Evolutionary conservation across 2,797 vertebrate genomes (phyloP), one percentile per base, ranked within the genome.

Genomic region (Urocyon cinereoargenteus): DNA sequence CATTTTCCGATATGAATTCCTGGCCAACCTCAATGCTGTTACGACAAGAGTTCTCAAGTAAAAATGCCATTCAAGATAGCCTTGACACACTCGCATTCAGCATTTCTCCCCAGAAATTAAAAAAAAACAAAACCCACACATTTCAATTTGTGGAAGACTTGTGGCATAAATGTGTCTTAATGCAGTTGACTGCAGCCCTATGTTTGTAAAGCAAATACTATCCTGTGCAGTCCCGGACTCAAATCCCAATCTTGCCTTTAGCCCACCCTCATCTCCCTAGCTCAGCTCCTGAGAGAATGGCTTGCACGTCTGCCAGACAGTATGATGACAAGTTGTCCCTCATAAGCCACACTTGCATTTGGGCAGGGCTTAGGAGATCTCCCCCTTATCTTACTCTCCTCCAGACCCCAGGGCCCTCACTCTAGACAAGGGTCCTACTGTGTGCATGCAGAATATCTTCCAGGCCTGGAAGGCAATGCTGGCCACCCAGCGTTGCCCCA

Each of bases 151-250:
- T 96, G 18, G 36, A 66, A 68, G 59, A 51, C 57, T 81, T 31
- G 14, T 72, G 85, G 45, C 62, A 53, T 49, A 66, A 45, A 62
- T 11, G 13, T 18, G 16, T 31, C 87, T 86, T 22, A 12, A 5
- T 0, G 1, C 6, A 9, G 31, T 53, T 73, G 61, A 28, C 0
- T 2, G 4, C 1, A 57, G 61, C 3, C 45, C 45, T 24, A 12
- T 3, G 78, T 96, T 72, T 87, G 57, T 10, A 18, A 73, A 31
- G 72, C 22, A 26, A 77, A 62, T 24, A 21, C 12, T 31, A 72
- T 82, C 59, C 31, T 91, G n/a, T 36, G 31, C 2, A n/a, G 31
- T 11, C 53, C 70, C 22, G 15, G 34, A 59, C 55, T 51, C 31
- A 85, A 66, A 68, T 55, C 72, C 61, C 78, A 59, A 26, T 13